These are phyloP conservation scores for Amphimedon queenslandica DNA, from an alignment of 37 sponge, comb jelly and placozoan species.

Conservation along the genomic window DNA sequence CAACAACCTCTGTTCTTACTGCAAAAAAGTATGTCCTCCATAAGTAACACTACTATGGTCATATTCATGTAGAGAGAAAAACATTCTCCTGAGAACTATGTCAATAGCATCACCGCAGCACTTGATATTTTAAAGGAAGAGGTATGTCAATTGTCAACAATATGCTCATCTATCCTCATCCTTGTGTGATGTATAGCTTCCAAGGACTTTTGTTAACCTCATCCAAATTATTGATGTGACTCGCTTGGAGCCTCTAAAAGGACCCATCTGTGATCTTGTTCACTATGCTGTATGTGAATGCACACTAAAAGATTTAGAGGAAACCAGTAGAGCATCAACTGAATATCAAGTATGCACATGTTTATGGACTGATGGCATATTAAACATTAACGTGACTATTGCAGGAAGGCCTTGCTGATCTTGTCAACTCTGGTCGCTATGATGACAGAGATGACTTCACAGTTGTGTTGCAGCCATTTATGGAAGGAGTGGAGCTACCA, in stretches of 20 bases:
- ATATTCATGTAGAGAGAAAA: not conserved
- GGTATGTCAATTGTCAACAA: not conserved
- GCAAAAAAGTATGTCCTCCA: conserved; percentile 11
- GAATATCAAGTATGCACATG: conserved; percentile 4
- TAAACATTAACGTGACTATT: too few species aligned
- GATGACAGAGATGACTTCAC: conserved; percentile 28
- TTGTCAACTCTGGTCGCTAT: conserved; percentile 1
- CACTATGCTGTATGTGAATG: not conserved
- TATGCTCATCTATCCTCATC: too few species aligned
- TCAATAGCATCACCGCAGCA: not conserved
- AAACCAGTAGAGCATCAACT: not conserved
- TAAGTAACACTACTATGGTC: not conserved
- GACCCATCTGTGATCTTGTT: conserved; percentile 5
- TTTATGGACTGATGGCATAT: too few species aligned
- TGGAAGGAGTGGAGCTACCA: conserved; percentile 8
- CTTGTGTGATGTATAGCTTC: conserved; percentile 2
- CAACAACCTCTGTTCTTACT: conserved; percentile 66
- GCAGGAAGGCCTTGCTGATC: conserved; percentile 4
- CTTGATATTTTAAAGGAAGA: not conserved
- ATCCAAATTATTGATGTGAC: conserved; percentile 36
- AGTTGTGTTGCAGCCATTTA: conserved; percentile 48
- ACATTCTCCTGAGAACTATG: conserved; percentile 3
- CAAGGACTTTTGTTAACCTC: conserved; percentile 33
- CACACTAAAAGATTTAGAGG: not conserved
- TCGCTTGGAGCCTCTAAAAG: not conserved